A percentile compares a stretch with the other conserved stretches of the same genome.
Conservation (phyloP, 1,140 invertebrate genomes). For the Phymastichus coffea region DNA sequence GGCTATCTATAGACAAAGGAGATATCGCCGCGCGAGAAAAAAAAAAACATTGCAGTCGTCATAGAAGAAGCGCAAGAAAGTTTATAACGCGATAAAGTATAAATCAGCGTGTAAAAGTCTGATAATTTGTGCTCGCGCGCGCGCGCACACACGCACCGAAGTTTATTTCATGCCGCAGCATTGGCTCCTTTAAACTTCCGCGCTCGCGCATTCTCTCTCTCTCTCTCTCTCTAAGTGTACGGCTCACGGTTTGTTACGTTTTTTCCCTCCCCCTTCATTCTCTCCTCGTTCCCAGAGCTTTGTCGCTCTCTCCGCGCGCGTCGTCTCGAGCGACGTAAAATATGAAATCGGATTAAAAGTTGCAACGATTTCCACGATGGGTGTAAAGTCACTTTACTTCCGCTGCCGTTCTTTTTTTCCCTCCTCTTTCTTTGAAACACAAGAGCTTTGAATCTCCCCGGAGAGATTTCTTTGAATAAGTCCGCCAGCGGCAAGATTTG, state of each 20-base stretch:
- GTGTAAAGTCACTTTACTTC: no score
- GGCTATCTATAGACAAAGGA: no score
- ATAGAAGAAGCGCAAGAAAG: background rate
- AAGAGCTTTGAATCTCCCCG: no score
- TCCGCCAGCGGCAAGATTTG: no score
- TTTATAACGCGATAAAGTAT: background rate
- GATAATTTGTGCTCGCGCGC: constrained; percentile 6
- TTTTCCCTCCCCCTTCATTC: background rate
- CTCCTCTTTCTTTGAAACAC: no score
- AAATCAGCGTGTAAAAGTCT: constrained; percentile 10
- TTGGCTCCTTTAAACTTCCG: constrained; percentile 4
- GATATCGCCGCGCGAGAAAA: no score
- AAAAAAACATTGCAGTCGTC: background rate
- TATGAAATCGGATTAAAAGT: constrained; percentile 41
- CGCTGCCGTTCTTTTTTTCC: no score
- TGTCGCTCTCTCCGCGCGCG: background rate
- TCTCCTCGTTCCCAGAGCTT: background rate
- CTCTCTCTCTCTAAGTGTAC: background rate
- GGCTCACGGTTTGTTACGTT: constrained; percentile 15
- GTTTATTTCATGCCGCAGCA: constrained; percentile 13
- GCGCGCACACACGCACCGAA: no score
- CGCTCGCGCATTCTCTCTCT: background rate
- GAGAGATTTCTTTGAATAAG: no score
- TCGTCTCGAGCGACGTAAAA: constrained; percentile 29
- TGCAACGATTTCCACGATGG: no score